These are phyloP conservation scores for Hylomyscus alleni DNA, from an alignment of 2,797 vertebrate genomes.

Conservation along the genomic window DNA sequence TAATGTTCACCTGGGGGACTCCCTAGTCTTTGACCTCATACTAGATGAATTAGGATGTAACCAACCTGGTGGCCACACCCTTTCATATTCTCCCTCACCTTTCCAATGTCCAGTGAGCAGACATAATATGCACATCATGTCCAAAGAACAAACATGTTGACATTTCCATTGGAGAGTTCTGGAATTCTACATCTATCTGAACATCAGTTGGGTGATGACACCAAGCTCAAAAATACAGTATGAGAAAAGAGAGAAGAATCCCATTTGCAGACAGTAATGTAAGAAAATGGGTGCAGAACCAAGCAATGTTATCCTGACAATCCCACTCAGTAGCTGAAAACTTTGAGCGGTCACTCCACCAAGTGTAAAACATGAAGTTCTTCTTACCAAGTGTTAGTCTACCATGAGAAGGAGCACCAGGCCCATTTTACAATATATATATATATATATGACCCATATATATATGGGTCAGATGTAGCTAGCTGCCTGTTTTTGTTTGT, in stretches of 20 bases:
- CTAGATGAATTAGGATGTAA: constrained; percentile 5
- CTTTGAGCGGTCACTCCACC: neutral
- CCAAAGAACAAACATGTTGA: neutral
- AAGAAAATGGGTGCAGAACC: neutral
- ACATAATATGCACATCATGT: neutral
- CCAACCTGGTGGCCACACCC: neutral
- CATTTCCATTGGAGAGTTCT: neutral
- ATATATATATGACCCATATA: too few relatives aligned
- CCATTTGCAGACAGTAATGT: neutral
- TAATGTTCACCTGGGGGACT: neutral
- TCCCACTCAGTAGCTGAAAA: neutral
- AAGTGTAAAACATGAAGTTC: neutral
- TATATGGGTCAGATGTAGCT: neutral
- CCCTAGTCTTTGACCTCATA: neutral
- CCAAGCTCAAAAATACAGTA: neutral
- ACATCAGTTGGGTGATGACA: neutral
- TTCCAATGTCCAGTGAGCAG: neutral
- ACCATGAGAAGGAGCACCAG: accelerated
- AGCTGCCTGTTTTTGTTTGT: neutral
- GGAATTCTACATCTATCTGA: neutral
- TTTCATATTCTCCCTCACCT: neutral
- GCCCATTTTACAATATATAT: too few relatives aligned
- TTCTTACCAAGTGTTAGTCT: neutral
- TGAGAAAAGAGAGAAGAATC: neutral
- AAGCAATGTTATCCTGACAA: neutral